phyloP scores from a whole-genome alignment of 2,797 vertebrate genomes.

The Fringilla coelebs region DNA sequence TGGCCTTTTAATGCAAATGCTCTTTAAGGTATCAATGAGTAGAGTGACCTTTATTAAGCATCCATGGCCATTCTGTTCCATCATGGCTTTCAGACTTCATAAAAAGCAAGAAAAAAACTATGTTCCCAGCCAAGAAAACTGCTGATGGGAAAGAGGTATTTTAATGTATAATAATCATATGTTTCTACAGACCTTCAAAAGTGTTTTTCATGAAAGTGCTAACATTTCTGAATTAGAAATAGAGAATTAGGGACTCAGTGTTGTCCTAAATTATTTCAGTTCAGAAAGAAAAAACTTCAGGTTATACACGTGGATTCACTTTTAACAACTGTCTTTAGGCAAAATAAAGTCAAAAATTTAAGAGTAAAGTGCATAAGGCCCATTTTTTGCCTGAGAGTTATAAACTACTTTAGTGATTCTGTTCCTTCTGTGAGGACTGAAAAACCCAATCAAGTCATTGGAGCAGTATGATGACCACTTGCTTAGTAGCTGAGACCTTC shows the following conservation, averaged over 20 bases:
- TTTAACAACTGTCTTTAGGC: constrained; percentile 86
- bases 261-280: constrained; percentile 80
- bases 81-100: neutral
- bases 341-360: neutral
- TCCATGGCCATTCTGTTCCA: neutral
- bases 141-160: neutral
- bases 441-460: neutral
- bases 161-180: neutral
- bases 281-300: constrained; percentile 73
- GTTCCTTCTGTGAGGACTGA: neutral
- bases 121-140: neutral
- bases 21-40: neutral
- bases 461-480: neutral
- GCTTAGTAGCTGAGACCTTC: neutral
- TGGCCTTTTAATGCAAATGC: neutral
- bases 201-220: neutral
- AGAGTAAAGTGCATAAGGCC: neutral
- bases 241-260: constrained; percentile 64
- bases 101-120: neutral
- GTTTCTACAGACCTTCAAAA: neutral
- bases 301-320: constrained; percentile 81
- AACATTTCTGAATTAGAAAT: neutral
- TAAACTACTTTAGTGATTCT: neutral
- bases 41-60: neutral
- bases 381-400: neutral